Evolutionary conservation across 2,113 vertebrate species (phyloP).

Genomic region (Atrichornis clamosus): DNA sequence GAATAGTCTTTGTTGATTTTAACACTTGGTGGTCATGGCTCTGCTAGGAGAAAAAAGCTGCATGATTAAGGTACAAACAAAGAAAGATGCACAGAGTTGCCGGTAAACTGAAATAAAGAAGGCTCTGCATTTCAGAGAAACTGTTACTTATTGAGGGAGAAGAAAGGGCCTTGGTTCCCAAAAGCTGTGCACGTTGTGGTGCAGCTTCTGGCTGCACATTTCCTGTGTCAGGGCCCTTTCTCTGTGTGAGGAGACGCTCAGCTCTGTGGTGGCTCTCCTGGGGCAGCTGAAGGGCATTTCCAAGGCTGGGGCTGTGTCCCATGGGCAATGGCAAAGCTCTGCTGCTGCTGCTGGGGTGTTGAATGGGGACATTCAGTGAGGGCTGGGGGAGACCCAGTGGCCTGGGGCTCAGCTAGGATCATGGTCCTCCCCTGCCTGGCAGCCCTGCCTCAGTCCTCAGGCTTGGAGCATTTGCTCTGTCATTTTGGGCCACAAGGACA

Average conservation of each 20-base stretch:
- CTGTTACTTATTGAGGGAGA: neutral
- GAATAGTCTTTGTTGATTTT: slow-evolving; percentile 24
- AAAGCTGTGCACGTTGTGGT: accelerated
- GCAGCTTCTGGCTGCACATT: neutral
- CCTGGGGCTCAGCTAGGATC: neutral
- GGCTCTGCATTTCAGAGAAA: neutral
- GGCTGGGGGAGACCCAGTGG: neutral
- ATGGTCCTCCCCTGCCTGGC: neutral
- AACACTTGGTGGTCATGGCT: neutral
- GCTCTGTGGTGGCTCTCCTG: neutral
- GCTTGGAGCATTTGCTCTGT: neutral
- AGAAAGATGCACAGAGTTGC: neutral
- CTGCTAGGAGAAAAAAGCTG: neutral
- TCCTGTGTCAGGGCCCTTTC: neutral
- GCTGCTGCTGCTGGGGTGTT: neutral
- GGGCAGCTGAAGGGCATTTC: neutral
- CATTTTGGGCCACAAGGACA: neutral
- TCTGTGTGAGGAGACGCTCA: neutral
- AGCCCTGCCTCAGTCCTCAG: accelerated
- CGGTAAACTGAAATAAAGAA: neutral
- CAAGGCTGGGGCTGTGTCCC: neutral
- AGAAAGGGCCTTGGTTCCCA: neutral
- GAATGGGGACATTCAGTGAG: too few relatives aligned
- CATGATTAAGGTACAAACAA: neutral
- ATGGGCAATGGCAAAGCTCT: neutral